These are phyloP conservation scores for Parascotia fuliginaria DNA, from an alignment of 2,888 invertebrate genomes.

Conservation along the genomic window DNA sequence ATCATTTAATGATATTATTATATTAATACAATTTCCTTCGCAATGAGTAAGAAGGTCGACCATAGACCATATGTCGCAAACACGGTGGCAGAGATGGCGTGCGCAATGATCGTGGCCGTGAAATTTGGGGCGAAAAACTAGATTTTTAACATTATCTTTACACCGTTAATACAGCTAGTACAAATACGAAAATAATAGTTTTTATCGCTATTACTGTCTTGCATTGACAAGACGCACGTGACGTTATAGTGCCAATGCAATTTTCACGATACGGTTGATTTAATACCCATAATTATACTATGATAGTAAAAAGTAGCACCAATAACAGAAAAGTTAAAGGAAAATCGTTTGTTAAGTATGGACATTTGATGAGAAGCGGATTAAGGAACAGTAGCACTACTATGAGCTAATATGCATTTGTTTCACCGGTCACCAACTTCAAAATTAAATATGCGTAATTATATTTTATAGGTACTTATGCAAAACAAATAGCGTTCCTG, in stretches of 20 bases:
- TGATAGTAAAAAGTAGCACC: too few species aligned
- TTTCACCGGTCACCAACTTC: too few species aligned
- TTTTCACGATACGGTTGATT: too few species aligned
- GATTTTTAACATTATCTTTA: conserved; percentile 57
- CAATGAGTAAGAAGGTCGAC: conserved; percentile 44
- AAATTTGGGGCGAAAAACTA: conserved; percentile 71
- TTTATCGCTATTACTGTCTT: conserved; percentile 4
- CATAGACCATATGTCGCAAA: conserved; percentile 21
- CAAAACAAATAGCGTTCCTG: too few species aligned
- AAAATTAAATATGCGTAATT: too few species aligned
- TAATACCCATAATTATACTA: too few species aligned
- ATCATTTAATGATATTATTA: conserved; percentile 14
- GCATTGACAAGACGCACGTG: conserved; percentile 4
- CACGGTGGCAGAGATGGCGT: conserved; percentile 28
- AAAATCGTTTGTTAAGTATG: too few species aligned
- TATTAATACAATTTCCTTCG: conserved; percentile 36
- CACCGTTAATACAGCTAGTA: conserved; percentile 33
- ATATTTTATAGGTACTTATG: too few species aligned
- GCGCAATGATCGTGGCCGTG: conserved; percentile 57
- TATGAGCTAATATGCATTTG: too few species aligned
- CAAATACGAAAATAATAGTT: conserved; percentile 24
- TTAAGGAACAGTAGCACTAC: too few species aligned
- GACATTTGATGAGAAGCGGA: too few species aligned
- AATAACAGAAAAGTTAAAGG: too few species aligned
- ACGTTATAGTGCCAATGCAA: conserved; percentile 2